phyloP scores from a whole-genome alignment of 2,888 invertebrate genomes.

The Pristionchus arcanus region DNA sequence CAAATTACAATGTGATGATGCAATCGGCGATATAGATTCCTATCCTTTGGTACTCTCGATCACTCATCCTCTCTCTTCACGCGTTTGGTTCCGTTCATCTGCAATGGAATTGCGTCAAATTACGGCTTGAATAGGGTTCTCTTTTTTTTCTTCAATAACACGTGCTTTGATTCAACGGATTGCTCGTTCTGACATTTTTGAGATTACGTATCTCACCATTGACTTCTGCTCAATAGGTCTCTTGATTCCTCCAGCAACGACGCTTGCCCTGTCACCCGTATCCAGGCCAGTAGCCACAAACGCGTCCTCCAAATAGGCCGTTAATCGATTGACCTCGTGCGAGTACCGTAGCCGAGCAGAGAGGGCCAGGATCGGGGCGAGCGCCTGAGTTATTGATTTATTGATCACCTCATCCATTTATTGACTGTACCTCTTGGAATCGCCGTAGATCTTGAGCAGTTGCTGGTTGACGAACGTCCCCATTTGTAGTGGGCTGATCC shows the following conservation, averaged over 20 bases:
- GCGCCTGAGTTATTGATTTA: neutral
- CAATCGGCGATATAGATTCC: neutral
- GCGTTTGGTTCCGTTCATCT: neutral
- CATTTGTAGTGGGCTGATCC: neutral
- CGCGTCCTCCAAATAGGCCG: neutral
- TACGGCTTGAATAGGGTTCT: neutral
- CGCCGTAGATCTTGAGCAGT: neutral
- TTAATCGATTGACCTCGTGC: conserved; percentile 10
- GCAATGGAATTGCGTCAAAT: neutral
- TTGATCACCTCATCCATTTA: neutral
- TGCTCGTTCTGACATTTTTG: neutral
- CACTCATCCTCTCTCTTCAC: neutral
- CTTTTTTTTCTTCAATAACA: neutral
- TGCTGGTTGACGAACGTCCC: neutral
- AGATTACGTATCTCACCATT: neutral
- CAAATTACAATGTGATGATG: neutral
- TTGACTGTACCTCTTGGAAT: neutral
- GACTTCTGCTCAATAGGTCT: neutral
- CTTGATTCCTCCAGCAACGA: neutral
- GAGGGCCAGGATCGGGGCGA: neutral
- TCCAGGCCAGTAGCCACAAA: neutral
- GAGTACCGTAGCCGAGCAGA: neutral
- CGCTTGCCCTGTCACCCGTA: neutral
- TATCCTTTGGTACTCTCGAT: neutral
- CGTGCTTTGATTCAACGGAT: neutral